phyloP scores from a whole-genome alignment of 2,888 invertebrate species.

The Operophtera brumata region DNA sequence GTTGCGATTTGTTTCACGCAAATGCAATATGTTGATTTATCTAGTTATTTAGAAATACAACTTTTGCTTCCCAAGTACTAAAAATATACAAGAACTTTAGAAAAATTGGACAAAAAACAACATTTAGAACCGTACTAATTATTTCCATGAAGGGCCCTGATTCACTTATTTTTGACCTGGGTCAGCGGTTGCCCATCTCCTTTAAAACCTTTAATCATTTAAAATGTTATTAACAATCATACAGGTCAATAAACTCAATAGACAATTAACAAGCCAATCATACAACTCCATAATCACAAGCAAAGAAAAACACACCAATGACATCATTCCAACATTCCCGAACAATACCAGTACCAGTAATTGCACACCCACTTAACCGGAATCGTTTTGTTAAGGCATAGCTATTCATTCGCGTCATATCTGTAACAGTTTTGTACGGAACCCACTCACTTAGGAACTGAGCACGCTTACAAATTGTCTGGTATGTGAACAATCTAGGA shows the following conservation, averaged over 20 bases:
- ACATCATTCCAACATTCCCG: conserved; percentile 20
- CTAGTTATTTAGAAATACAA: no score
- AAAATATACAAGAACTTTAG: no score
- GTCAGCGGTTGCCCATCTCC: no score
- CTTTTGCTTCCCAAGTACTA: no score
- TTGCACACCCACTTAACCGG: conserved; percentile 21
- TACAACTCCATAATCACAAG: neutral
- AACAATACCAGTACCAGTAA: conserved; percentile 13
- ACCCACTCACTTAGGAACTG: conserved; percentile 16
- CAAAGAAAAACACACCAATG: conserved; percentile 9
- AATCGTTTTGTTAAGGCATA: conserved; percentile 17
- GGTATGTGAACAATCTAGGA: conserved; percentile 5
- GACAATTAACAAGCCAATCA: conserved; percentile 17
- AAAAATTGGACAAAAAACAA: no score
- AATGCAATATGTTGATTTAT: no score
- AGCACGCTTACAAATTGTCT: conserved; percentile 9
- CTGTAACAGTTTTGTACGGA: conserved; percentile 14
- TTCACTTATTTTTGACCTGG: no score
- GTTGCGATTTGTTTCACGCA: no score
- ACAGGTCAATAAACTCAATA: conserved; percentile 10
- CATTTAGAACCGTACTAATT: no score
- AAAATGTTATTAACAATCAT: neutral
- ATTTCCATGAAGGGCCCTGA: no score
- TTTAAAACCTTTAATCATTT: no score
- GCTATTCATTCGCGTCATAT: conserved; percentile 19